Evolutionary conservation across 2,113 vertebrate genomes (phyloP).

Genomic region (Polyodon spathula): DNA sequence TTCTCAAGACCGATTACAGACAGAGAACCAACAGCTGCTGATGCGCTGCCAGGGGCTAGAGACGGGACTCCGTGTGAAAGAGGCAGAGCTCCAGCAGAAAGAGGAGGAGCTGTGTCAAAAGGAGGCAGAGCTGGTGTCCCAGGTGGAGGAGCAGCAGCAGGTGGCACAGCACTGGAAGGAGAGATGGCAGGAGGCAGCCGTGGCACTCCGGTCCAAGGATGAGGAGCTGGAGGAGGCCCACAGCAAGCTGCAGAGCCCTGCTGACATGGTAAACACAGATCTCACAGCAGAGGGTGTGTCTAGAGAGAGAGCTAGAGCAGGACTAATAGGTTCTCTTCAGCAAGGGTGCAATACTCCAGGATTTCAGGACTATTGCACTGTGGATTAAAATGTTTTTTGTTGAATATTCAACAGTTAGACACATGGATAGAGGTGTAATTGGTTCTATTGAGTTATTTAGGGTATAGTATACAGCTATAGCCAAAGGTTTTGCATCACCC

Average conservation of each 20-base stretch:
- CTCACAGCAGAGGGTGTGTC: no score
- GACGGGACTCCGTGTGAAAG: conserved; percentile 29
- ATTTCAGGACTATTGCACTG: no score
- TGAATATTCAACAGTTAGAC: no score
- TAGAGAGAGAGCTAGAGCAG: no score
- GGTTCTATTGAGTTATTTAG: no score
- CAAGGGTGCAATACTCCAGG: no score
- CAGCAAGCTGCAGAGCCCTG: conserved; percentile 17
- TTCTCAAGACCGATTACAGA: conserved; percentile 27
- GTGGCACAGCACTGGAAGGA: conserved; percentile 47
- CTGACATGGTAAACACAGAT: conserved; percentile 23
- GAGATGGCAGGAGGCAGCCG: conserved; percentile 46
- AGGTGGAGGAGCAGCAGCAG: conserved; percentile 38
- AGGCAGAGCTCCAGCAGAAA: conserved; percentile 26
- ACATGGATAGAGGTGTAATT: no score
- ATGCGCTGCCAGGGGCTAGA: conserved; percentile 31
- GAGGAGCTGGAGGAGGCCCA: conserved; percentile 38
- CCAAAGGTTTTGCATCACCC: no score
- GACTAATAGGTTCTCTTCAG: no score
- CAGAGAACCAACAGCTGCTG: conserved; percentile 42
- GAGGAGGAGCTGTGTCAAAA: conserved; percentile 29
- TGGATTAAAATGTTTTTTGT: no score
- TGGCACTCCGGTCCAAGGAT: conserved; percentile 42
- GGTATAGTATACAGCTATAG: no score
- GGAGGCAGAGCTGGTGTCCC: conserved; percentile 23